A percentile compares a stretch with the other conserved stretches of the same genome.
These are phyloP conservation scores for Epinotia nisella DNA, from an alignment of 2,888 invertebrate genomes.

Conservation along the genomic window DNA sequence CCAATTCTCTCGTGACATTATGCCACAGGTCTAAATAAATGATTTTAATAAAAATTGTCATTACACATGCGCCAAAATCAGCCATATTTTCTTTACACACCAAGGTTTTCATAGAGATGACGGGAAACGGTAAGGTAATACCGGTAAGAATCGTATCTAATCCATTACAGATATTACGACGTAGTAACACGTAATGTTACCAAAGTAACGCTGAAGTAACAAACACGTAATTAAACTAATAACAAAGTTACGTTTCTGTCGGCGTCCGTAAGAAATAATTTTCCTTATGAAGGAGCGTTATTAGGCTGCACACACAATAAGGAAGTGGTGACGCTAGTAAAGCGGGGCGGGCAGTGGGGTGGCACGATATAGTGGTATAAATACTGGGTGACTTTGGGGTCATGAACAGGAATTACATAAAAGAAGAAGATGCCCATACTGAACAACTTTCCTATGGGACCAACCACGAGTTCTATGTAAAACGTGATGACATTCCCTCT, in stretches of 20 bases:
- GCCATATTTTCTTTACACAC: no score
- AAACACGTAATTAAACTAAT: slow-evolving; percentile 10
- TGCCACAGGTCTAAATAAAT: no score
- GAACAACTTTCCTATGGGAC: no score
- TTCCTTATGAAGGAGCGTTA: not conserved
- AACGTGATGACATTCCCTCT: no score
- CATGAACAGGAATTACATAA: no score
- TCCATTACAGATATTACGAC: not conserved
- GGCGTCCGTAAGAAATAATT: slow-evolving; percentile 16
- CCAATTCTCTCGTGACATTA: no score
- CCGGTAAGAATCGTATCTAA: not conserved
- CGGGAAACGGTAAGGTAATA: not conserved
- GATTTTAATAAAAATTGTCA: no score
- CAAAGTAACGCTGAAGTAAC: slow-evolving; percentile 1
- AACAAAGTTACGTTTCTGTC: slow-evolving; percentile 4
- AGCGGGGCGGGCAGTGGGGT: not conserved
- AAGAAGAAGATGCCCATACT: no score
- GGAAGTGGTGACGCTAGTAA: not conserved
- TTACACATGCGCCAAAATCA: no score
- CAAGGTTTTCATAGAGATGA: not conserved
- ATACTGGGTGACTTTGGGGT: no score
- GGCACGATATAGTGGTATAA: not conserved
- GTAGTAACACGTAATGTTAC: not conserved
- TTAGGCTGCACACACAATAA: not conserved
- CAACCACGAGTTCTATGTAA: no score